phyloP scores from a whole-genome alignment of 2,888 invertebrate species.

The Hoplodrina blanda region DNA sequence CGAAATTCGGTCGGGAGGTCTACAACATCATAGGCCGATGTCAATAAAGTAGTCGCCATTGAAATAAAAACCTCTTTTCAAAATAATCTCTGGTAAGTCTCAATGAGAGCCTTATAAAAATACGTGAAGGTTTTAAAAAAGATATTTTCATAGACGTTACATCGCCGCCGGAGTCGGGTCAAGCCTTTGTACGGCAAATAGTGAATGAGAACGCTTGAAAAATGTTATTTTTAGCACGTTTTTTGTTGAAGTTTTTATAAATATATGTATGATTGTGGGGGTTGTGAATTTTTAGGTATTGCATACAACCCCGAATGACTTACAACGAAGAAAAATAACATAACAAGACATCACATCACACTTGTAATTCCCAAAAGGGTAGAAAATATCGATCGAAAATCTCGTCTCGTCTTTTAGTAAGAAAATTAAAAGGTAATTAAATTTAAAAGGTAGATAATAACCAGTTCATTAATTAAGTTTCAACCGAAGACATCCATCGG shows the following conservation, averaged over 20 bases:
- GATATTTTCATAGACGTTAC: constrained; percentile 35
- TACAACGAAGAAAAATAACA: neutral
- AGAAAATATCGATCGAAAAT: too few species aligned
- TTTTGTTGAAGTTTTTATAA: constrained; percentile 16
- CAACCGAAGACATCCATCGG: too few species aligned
- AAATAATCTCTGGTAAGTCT: constrained; percentile 8
- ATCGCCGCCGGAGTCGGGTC: constrained; percentile 59
- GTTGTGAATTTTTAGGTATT: constrained; percentile 2
- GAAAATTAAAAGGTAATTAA: too few species aligned
- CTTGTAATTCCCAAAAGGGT: too few species aligned
- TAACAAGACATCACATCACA: too few species aligned
- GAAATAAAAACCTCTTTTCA: constrained; percentile 7
- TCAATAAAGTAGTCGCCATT: neutral
- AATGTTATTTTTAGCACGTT: constrained; percentile 46
- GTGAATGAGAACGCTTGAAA: constrained; percentile 52
- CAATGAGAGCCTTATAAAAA: constrained; percentile 16
- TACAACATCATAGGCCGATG: too few species aligned
- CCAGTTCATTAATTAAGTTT: too few species aligned
- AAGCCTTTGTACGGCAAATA: constrained; percentile 66
- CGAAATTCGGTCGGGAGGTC: too few species aligned
- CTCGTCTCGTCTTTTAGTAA: too few species aligned
- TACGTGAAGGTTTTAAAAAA: constrained; percentile 20
- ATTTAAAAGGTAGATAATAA: too few species aligned
- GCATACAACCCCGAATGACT: neutral
- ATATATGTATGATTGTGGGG: too few species aligned